Conservation (phyloP, 2,797 vertebrate species). For the Chaenodraco wilsoni region DNA sequence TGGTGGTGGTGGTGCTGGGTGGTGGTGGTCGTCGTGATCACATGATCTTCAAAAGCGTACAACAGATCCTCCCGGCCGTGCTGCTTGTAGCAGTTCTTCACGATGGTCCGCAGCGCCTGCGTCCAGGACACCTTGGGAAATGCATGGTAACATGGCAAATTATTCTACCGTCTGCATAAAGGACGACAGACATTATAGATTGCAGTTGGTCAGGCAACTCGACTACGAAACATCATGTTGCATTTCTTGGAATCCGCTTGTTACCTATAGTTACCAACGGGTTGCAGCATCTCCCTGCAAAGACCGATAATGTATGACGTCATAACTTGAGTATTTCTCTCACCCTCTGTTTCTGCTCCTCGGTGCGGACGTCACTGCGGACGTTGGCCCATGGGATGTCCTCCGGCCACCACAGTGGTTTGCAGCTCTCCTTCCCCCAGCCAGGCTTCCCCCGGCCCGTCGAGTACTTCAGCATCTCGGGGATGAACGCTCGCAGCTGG, state of each 20-base stretch:
- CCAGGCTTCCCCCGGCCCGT: constrained; percentile 97
- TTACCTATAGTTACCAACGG: neutral
- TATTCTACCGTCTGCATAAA: neutral
- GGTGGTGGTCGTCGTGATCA: constrained; percentile 67
- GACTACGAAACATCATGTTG: too few relatives aligned
- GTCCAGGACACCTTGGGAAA: constrained; percentile 94
- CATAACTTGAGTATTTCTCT: neutral
- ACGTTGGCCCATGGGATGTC: constrained; percentile 99
- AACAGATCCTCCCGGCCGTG: constrained; percentile 96
- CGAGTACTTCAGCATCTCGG: constrained; percentile 99
- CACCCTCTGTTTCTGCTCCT: constrained; percentile 98
- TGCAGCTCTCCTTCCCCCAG: constrained; percentile 99
- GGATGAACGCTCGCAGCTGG: constrained; percentile 97
- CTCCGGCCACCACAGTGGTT: constrained; percentile 98
- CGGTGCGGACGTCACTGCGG: constrained; percentile 95
- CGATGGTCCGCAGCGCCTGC: constrained; percentile 94
- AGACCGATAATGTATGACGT: neutral
- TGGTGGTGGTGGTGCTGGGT: constrained; percentile 83
- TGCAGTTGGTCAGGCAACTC: too few relatives aligned
- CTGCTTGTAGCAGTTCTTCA: constrained; percentile 99
- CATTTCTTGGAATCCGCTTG: too few relatives aligned
- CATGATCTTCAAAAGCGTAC: constrained; percentile 96
- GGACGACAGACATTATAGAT: neutral
- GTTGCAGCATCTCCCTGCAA: neutral
- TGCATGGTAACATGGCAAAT: neutral